Evolutionary conservation across 2,888 invertebrate genomes (phyloP).

Genomic region (Cyrtodaria siliqua): DNA sequence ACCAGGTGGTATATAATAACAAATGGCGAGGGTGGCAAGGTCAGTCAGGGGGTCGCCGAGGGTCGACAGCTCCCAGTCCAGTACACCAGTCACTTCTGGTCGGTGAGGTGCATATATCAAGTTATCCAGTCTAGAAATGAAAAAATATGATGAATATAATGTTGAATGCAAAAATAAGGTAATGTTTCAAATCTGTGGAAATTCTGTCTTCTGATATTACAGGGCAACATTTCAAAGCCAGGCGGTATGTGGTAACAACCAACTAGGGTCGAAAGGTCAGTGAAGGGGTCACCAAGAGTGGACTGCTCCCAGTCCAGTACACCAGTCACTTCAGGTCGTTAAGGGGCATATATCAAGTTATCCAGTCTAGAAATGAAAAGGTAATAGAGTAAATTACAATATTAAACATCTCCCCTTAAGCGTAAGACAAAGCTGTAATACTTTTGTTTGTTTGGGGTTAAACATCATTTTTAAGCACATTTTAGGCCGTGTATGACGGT

Average conservation of each 20-base stretch:
- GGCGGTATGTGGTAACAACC: conserved; percentile 79
- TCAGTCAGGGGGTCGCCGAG: conserved; percentile 86
- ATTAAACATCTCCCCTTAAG: too few relatives aligned
- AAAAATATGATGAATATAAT: not conserved
- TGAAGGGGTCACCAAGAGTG: conserved; percentile 86
- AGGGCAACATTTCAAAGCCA: conserved; percentile 62
- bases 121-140: conserved; percentile 85
- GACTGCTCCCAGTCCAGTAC: conserved; percentile 87
- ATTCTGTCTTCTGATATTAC: too few relatives aligned
- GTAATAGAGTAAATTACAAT: too few relatives aligned
- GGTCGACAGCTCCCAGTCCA: conserved; percentile 87
- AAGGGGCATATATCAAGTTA: conserved; percentile 85
- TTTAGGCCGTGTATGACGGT: too few relatives aligned
- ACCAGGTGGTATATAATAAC: conserved; percentile 78
- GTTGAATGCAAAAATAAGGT: too few relatives aligned
- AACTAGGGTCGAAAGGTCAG: conserved; percentile 85
- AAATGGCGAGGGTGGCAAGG: conserved; percentile 82
- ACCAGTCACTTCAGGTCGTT: conserved; percentile 83
- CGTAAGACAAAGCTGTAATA: too few relatives aligned
- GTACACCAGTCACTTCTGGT: conserved; percentile 84
- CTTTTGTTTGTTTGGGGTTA: too few relatives aligned
- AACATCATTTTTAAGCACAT: too few relatives aligned
- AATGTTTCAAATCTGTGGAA: too few relatives aligned
- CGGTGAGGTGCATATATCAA: conserved; percentile 84
- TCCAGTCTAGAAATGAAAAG: conserved; percentile 82